Evolutionary conservation across 2,888 invertebrate species (phyloP).

Genomic region (Catocala nupta): DNA sequence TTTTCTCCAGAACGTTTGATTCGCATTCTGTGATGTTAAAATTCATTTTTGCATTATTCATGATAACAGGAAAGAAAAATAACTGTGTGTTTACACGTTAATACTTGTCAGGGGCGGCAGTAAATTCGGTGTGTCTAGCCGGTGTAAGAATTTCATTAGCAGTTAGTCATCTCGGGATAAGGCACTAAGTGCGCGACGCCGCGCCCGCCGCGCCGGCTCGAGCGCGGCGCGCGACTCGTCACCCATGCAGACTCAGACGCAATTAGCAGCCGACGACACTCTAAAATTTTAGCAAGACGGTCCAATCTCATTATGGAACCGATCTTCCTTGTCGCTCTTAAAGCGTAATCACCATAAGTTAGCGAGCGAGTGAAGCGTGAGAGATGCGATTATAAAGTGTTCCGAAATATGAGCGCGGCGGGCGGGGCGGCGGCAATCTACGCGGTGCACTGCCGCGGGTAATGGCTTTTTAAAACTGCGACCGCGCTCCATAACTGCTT

Average conservation of each 20-base stretch:
- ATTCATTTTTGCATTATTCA: slow-evolving; percentile 64
- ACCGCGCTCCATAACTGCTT: slow-evolving; percentile 87
- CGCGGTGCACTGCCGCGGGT: slow-evolving; percentile 83
- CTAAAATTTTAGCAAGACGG: slow-evolving; percentile 85
- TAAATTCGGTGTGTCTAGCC: slow-evolving; percentile 59
- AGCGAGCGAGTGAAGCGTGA: slow-evolving; percentile 84
- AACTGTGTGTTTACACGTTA: slow-evolving; percentile 50
- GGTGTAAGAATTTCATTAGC: slow-evolving; percentile 69
- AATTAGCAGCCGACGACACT: slow-evolving; percentile 85
- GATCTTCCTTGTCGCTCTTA: slow-evolving; percentile 86
- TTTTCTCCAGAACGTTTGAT: slow-evolving; percentile 78
- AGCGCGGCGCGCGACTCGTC: slow-evolving; percentile 44
- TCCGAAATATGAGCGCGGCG: slow-evolving; percentile 83
- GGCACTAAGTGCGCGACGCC: slow-evolving; percentile 54
- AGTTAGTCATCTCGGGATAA: slow-evolving; percentile 66
- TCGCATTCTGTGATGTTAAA: slow-evolving; percentile 69
- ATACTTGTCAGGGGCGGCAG: slow-evolving; percentile 45
- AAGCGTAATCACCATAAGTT: slow-evolving; percentile 87
- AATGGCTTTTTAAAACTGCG: slow-evolving; percentile 88
- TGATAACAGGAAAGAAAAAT: slow-evolving; percentile 52
- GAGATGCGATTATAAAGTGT: slow-evolving; percentile 87
- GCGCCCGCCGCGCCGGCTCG: slow-evolving; percentile 37
- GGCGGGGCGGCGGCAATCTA: slow-evolving; percentile 76
- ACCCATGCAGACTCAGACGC: slow-evolving; percentile 73
- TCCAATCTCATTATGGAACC: slow-evolving; percentile 86